phyloP scores from a whole-genome alignment of 2,888 invertebrate species.

The Drosophila kanekoi region DNA sequence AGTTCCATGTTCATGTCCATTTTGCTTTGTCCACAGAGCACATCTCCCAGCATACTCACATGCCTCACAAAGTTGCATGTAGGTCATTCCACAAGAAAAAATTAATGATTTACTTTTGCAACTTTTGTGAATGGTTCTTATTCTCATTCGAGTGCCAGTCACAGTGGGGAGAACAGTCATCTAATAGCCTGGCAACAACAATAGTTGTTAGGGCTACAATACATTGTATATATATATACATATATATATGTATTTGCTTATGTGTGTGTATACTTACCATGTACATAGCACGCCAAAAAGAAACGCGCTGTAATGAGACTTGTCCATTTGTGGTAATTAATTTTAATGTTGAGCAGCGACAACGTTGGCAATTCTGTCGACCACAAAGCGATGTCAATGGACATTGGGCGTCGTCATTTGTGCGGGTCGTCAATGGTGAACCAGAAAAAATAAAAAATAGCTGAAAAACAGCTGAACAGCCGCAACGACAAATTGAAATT shows the following conservation, averaged over 20 bases:
- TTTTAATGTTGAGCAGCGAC: conserved; percentile 71
- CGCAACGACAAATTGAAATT: conserved; percentile 70
- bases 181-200: conserved; percentile 46
- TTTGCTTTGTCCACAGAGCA: neutral
- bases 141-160: conserved; percentile 39
- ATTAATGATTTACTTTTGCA: conserved; percentile 71
- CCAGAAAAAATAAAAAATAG: conserved; percentile 17
- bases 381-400: conserved; percentile 66
- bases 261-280: conserved; percentile 6
- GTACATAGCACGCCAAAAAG: conserved; percentile 41
- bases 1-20: no score
- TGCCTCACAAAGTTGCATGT: conserved; percentile 24
- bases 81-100: conserved; percentile 30
- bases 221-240: neutral
- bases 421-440: conserved; percentile 45
- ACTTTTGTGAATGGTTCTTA: conserved; percentile 48
- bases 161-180: conserved; percentile 33
- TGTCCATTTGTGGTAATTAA: conserved; percentile 80
- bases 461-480: conserved; percentile 35
- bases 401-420: conserved; percentile 64
- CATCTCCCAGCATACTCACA: conserved; percentile 11
- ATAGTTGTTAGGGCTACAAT: conserved; percentile 22
- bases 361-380: conserved; percentile 45
- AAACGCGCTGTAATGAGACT: conserved; percentile 65
- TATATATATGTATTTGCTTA: conserved; percentile 5